Base-by-base conservation (phyloP, 2,888 invertebrate species). In the Neelides folsomi region DNA sequence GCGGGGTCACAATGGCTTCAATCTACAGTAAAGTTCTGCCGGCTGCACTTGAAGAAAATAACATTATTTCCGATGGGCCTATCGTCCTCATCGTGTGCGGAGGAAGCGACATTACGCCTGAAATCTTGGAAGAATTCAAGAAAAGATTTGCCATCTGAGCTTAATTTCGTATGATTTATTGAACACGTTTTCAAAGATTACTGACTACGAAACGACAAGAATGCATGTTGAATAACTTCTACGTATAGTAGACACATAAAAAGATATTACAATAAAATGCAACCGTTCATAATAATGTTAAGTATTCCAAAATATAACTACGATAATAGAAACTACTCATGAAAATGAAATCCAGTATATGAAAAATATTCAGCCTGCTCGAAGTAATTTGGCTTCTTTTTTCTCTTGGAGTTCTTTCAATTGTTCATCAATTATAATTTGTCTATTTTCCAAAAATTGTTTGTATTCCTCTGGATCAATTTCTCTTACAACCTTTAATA, bases 301-400 rank as follows among this genome's bases (percentile, higher is more conserved):
- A n/a, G n/a, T 39, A 13, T 15, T 39, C 39, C 39, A 16, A 39
- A n/a, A n/a, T n/a, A n/a, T n/a, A n/a, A n/a, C n/a, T n/a, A n/a
- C n/a, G n/a, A n/a, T n/a, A n/a, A n/a, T n/a, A n/a, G n/a, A n/a
- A n/a, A n/a, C n/a, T n/a, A n/a, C n/a, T n/a, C n/a, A n/a, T n/a
- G n/a, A n/a, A n/a, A n/a, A n/a, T n/a, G n/a, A n/a, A n/a, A n/a
- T n/a, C n/a, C n/a, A n/a, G n/a, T n/a, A n/a, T n/a, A n/a, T n/a
- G n/a, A n/a, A 27, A 27, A 3, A 27, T 27, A 3, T 16, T 68
- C 72, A 79, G 56, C 72, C 81, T 53, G 86, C 86, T 72, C 94
- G 77, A 65, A 93, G 78, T 81, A 94, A 80, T 75, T 90, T 93
- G 0, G 90, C 85, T 73, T 92, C 87, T 69, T 83, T 81, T 68